Conservation (phyloP, 2,797 vertebrate species). For the Pseudochaenichthys georgianus region DNA sequence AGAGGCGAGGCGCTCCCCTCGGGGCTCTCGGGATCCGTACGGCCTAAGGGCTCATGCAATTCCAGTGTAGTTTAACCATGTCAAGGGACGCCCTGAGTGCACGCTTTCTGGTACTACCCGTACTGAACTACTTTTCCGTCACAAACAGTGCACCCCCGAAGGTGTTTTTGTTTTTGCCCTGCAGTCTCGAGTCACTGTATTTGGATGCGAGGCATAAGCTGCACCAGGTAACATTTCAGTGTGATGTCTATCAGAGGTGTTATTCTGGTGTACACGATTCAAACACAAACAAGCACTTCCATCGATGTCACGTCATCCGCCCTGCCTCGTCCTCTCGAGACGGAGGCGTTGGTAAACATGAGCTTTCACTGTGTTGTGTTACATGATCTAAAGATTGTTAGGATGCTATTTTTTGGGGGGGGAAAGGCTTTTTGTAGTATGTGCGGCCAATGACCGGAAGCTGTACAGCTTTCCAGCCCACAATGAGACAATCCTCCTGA, state of each 20-base stretch:
- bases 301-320: conserved; percentile 21
- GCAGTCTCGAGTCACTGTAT: background rate
- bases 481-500: background rate
- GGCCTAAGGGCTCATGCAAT: conserved; percentile 65
- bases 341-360: conserved; percentile 11
- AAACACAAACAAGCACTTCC: conserved; percentile 31
- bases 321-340: background rate
- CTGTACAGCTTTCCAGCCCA: background rate
- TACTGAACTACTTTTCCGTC: conserved; percentile 44
- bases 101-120: conserved; percentile 50
- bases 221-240: background rate
- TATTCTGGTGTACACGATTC: conserved; percentile 3
- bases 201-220: background rate
- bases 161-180: conserved; percentile 1
- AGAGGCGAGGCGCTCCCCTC: conserved; percentile 67
- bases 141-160: conserved; percentile 19
- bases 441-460: background rate
- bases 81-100: conserved; percentile 55
- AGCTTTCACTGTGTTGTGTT: background rate
- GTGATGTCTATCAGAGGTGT: conserved; percentile 14
- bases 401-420: background rate
- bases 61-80: conserved; percentile 65
- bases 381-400: background rate
- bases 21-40: conserved; percentile 53
- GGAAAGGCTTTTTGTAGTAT: background rate